phyloP scores from a whole-genome alignment of 2,888 invertebrate species.

The Drosophila falleni region DNA sequence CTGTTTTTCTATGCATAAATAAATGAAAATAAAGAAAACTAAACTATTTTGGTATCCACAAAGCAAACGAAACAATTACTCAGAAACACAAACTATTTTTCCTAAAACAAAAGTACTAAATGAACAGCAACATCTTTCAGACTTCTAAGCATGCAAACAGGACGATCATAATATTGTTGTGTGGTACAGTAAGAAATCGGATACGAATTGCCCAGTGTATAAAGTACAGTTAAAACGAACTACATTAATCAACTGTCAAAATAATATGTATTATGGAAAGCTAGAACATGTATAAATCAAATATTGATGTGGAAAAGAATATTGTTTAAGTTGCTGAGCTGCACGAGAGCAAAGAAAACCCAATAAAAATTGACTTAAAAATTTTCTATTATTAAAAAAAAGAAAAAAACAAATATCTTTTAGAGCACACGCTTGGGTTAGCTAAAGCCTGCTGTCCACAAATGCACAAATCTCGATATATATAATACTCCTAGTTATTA shows the following conservation, averaged over 20 bases:
- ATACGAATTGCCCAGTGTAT: conserved; percentile 20
- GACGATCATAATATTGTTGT: conserved; percentile 69
- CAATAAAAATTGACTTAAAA: conserved; percentile 42
- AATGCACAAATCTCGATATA: conserved; percentile 54
- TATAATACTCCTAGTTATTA: conserved; percentile 8
- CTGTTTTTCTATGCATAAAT: conserved; percentile 38
- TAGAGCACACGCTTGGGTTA: conserved; percentile 20
- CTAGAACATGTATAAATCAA: conserved; percentile 25
- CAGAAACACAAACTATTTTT: conserved; percentile 54
- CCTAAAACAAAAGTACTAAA: conserved; percentile 31
- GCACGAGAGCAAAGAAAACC: conserved; percentile 32
- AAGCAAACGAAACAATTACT: conserved; percentile 27
- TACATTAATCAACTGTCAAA: conserved; percentile 23
- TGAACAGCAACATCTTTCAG: conserved; percentile 39
- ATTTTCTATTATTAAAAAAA: conserved; percentile 38
- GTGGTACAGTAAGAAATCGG: conserved; percentile 33
- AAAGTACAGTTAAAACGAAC: conserved; percentile 39
- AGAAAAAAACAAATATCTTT: conserved; percentile 2
- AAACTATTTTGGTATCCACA: conserved; percentile 57
- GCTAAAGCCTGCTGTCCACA: conserved; percentile 52
- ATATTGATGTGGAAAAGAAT: conserved; percentile 19
- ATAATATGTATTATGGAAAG: conserved; percentile 22
- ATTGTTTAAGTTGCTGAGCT: conserved; percentile 71
- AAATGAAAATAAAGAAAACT: conserved; percentile 22
- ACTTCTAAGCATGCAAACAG: conserved; percentile 51